phyloP scores from a whole-genome alignment of 2,797 vertebrate species.

The Sebastes minor region DNA sequence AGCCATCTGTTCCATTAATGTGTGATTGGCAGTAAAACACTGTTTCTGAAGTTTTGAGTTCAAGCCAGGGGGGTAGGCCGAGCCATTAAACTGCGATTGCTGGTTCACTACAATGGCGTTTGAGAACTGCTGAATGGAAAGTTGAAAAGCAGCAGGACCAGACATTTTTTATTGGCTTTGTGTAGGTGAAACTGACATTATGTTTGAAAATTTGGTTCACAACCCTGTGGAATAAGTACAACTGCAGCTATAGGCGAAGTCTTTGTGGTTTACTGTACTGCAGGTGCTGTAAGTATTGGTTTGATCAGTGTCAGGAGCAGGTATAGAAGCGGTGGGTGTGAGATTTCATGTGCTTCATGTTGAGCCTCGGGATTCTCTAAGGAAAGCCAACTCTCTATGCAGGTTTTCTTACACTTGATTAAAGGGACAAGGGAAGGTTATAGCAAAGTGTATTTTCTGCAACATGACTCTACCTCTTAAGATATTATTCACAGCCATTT shows the following conservation, averaged over 20 bases:
- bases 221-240: not conserved
- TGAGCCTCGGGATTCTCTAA: not conserved
- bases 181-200: slow-evolving; percentile 27
- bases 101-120: slow-evolving; percentile 26
- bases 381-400: not conserved
- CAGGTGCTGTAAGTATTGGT: not conserved
- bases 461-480: slow-evolving; percentile 15
- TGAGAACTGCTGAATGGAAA: slow-evolving; percentile 21
- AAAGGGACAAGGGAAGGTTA: not conserved
- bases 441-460: not conserved
- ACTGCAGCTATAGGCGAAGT: not conserved
- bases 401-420: slow-evolving; percentile 8
- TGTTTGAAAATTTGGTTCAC: slow-evolving; percentile 15
- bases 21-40: slow-evolving; percentile 54
- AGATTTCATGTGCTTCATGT: slow-evolving; percentile 2
- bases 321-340: not conserved
- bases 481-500: slow-evolving; percentile 40
- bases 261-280: not conserved
- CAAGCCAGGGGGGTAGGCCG: slow-evolving; percentile 11
- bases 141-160: slow-evolving; percentile 28
- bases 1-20: slow-evolving; percentile 59
- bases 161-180: slow-evolving; percentile 23
- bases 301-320: not conserved
- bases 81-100: slow-evolving; percentile 42
- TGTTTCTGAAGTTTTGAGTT: slow-evolving; percentile 45